Conservation (phyloP, 2,888 invertebrate genomes). For the Oxycera nigricornis region DNA sequence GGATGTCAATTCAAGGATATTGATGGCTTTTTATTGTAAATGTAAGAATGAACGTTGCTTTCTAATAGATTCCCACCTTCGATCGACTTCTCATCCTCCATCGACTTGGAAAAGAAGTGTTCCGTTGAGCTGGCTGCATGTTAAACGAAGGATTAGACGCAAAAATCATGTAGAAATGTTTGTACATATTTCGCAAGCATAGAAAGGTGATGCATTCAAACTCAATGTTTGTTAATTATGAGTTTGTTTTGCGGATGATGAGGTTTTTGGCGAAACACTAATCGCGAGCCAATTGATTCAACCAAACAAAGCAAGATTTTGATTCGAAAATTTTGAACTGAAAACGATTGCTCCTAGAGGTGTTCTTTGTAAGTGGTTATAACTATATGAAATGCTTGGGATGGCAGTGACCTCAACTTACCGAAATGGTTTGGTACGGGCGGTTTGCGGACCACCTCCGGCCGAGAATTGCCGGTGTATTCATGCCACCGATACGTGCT, state of each 20-base stretch:
- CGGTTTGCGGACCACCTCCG: conserved; percentile 73
- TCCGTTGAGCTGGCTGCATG: conserved; percentile 50
- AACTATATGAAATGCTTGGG: not conserved
- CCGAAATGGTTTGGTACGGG: conserved; percentile 65
- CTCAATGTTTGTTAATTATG: not conserved
- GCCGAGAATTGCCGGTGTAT: conserved; percentile 79
- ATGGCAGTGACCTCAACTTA: conserved; percentile 45
- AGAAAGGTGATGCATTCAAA: not conserved
- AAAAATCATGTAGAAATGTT: not conserved
- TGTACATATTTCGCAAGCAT: not conserved
- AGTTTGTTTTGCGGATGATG: not conserved
- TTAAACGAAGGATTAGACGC: conserved; percentile 38
- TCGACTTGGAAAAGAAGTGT: conserved; percentile 50
- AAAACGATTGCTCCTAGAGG: not conserved
- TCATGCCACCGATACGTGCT: conserved; percentile 96
- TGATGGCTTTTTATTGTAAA: not conserved
- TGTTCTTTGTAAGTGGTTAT: conserved; percentile 18
- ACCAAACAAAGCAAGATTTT: not conserved
- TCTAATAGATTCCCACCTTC: conserved; percentile 46
- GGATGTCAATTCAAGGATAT: not conserved
- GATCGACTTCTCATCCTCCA: conserved; percentile 48
- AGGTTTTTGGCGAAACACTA: conserved; percentile 6
- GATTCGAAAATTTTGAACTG: not conserved
- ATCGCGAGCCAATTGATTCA: conserved; percentile 24
- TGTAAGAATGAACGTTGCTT: not conserved